Conservation (phyloP, 2,797 vertebrate species). For the Cirrhinus molitorella region DNA sequence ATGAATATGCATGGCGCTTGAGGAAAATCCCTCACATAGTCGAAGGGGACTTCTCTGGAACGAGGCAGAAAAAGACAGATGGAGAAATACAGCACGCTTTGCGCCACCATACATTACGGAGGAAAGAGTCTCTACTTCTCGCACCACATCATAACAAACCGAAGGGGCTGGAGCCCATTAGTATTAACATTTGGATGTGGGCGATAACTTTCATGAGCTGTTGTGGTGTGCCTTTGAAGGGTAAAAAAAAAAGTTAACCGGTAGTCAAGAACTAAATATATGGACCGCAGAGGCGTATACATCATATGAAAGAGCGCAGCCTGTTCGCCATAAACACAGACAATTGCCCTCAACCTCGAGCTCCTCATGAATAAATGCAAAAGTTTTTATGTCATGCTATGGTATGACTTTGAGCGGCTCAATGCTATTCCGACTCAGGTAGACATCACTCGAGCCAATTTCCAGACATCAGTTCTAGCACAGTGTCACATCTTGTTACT, state of each 20-base stretch:
- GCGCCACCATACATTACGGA: conserved; percentile 31
- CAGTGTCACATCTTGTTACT: conserved; percentile 62
- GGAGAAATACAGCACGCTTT: conserved; percentile 21
- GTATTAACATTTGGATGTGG: not conserved
- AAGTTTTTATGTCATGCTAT: conserved; percentile 26
- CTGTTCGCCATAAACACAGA: conserved; percentile 29
- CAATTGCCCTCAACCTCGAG: conserved; percentile 1
- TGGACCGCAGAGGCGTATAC: conserved; percentile 14
- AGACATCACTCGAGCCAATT: conserved; percentile 53
- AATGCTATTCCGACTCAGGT: conserved; percentile 43
- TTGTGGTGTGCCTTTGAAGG: conserved; percentile 1
- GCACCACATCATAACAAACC: conserved; percentile 21
- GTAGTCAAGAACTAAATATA: conserved; percentile 27
- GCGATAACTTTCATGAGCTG: conserved; percentile 8
- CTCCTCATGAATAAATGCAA: conserved; percentile 52
- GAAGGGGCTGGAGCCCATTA: conserved; percentile 1
- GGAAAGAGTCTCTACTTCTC: not conserved
- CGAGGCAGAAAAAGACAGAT: conserved; percentile 12
- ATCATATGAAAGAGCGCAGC: conserved; percentile 35
- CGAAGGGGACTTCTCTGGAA: conserved; percentile 46
- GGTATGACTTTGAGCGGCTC: conserved; percentile 48
- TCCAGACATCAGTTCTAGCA: conserved; percentile 47
- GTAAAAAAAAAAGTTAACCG: conserved; percentile 17
- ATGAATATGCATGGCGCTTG: conserved; percentile 58
- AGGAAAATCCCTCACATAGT: conserved; percentile 42